A percentile compares a stretch with the other conserved stretches of the same genome.
phyloP scores from a whole-genome alignment of 2,797 vertebrate genomes.

The Monodelphis domestica region DNA sequence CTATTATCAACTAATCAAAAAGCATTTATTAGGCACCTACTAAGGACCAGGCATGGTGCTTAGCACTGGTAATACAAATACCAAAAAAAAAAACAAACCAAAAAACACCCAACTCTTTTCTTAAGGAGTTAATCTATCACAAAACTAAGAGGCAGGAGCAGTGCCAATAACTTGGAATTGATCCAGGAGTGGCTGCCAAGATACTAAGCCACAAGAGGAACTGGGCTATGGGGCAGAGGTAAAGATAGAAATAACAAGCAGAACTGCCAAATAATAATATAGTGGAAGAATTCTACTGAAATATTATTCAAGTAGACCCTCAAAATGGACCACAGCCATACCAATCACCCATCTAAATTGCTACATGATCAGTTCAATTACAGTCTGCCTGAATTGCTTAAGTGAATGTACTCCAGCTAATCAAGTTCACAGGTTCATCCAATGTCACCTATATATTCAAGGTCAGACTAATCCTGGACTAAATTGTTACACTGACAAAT shows the following conservation, averaged over 20 bases:
- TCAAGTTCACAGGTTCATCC: neutral
- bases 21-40: neutral
- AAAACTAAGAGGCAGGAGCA: neutral
- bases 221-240: rapidly evolving
- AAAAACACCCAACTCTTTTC: neutral
- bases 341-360: rapidly evolving
- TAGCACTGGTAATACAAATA: neutral
- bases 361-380: rapidly evolving
- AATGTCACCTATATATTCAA: neutral
- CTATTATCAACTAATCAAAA: neutral
- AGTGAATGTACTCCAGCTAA: rapidly evolving
- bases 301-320: rapidly evolving
- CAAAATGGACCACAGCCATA: rapidly evolving
- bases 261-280: neutral
- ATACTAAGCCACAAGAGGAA: neutral
- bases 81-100: neutral
- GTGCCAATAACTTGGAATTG: neutral
- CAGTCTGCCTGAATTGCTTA: neutral
- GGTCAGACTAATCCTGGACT: neutral
- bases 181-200: constrained; percentile 36
- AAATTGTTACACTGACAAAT: rapidly evolving
- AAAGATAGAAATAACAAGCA: rapidly evolving
- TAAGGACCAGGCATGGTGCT: neutral
- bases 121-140: neutral
- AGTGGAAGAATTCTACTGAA: rapidly evolving